Conservation (phyloP, 2,888 invertebrate genomes). For the Sinhomidia bicolor region DNA sequence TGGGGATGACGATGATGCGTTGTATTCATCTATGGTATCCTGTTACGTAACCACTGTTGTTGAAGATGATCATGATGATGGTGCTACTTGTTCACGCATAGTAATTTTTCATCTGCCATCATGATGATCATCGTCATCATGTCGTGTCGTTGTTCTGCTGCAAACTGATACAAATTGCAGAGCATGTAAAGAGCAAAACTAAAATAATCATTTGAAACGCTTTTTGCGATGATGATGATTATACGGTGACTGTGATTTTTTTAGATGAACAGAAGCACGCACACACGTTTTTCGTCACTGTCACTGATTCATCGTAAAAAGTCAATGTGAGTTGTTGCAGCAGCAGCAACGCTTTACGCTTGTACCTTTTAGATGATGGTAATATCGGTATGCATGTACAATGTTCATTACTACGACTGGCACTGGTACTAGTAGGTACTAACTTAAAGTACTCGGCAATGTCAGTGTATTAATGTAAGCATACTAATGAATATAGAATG, state of each 20-base stretch:
- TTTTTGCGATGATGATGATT: conserved; percentile 36
- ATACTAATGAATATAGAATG: conserved; percentile 49
- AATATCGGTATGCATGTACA: not conserved
- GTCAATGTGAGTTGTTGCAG: conserved; percentile 14
- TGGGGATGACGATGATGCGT: not conserved
- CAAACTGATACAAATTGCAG: conserved; percentile 59
- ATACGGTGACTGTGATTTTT: conserved; percentile 49
- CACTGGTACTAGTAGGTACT: conserved; percentile 2
- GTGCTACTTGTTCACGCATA: conserved; percentile 63
- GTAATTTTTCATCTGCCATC: conserved; percentile 58
- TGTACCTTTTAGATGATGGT: not conserved
- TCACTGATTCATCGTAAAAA: conserved; percentile 57
- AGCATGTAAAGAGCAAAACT: conserved; percentile 38
- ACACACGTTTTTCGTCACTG: conserved; percentile 62
- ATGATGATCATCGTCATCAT: conserved; percentile 21
- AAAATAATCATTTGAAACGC: conserved; percentile 8
- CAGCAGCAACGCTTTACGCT: not conserved
- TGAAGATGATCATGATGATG: conserved; percentile 30
- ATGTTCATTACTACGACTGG: too few relatives aligned
- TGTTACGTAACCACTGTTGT: conserved; percentile 56
- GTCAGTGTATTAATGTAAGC: not conserved
- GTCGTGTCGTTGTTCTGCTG: conserved; percentile 43
- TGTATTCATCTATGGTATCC: conserved; percentile 47
- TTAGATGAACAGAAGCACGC: conserved; percentile 59
- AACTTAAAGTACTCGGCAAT: not conserved